These are phyloP conservation scores for Tachina lurida DNA, from an alignment of 2,888 invertebrate species.

Conservation along the genomic window DNA sequence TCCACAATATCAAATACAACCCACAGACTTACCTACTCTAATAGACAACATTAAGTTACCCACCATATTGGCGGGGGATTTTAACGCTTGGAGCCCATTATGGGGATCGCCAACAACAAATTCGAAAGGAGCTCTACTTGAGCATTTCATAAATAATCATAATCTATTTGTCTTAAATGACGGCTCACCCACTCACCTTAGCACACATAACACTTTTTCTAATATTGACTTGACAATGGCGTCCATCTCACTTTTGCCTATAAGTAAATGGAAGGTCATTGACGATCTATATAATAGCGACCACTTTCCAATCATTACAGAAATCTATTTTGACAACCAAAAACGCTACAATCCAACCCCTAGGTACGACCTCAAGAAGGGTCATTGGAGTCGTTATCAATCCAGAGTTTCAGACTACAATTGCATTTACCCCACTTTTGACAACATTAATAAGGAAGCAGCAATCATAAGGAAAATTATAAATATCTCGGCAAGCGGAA, in stretches of 20 bases:
- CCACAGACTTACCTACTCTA: neutral
- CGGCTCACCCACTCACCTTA: neutral
- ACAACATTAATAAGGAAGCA: constrained; percentile 1
- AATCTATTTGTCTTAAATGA: neutral
- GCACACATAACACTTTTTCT: constrained; percentile 2
- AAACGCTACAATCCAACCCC: neutral
- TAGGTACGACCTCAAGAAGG: neutral
- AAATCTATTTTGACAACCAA: neutral
- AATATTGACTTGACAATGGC: constrained; percentile 12
- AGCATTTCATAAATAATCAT: neutral
- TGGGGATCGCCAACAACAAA: constrained; percentile 5
- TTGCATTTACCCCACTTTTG: neutral
- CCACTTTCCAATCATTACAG: neutral
- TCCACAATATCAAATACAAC: neutral
- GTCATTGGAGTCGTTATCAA: neutral
- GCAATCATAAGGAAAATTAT: neutral
- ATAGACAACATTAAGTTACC: constrained; percentile 1
- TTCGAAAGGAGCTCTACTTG: neutral
- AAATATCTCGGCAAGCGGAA: neutral
- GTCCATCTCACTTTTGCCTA: neutral
- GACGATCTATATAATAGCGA: constrained; percentile 22
- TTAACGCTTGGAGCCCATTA: constrained; percentile 31
- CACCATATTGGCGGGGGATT: constrained; percentile 6
- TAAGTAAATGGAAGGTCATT: constrained; percentile 14
- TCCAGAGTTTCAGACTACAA: neutral